Conservation (phyloP, 2,888 invertebrate species). For the Lycophotia porphyrea region DNA sequence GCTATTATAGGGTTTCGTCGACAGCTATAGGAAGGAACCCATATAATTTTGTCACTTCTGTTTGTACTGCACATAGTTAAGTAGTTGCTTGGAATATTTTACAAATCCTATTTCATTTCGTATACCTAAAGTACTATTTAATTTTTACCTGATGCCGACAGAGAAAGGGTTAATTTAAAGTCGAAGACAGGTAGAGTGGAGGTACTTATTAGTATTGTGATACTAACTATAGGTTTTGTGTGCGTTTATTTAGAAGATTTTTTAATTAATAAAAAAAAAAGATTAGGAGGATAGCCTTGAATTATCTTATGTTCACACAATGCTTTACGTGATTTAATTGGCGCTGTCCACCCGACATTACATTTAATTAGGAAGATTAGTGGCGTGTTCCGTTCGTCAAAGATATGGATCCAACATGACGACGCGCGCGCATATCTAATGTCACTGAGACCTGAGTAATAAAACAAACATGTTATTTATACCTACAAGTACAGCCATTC, state of each 20-base stretch:
- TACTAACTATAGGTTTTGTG: background rate
- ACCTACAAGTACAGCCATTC: constrained; percentile 19
- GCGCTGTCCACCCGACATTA: constrained; percentile 7
- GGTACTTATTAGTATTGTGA: background rate
- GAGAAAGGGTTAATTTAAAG: background rate
- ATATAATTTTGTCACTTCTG: constrained; percentile 51
- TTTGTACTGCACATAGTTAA: constrained; percentile 19
- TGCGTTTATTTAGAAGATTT: background rate
- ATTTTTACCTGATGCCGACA: background rate
- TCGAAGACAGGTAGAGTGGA: background rate
- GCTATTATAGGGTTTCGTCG: constrained; percentile 57
- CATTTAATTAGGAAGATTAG: constrained; percentile 41
- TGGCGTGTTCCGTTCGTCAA: constrained; percentile 20
- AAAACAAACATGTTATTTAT: constrained; percentile 29
- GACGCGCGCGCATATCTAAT: constrained; percentile 37
- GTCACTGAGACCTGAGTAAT: constrained; percentile 12
- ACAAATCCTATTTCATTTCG: constrained; percentile 4
- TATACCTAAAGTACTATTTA: constrained; percentile 10
- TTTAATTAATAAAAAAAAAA: background rate
- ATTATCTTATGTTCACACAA: constrained; percentile 17
- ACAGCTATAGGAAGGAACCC: constrained; percentile 47
- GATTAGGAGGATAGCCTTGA: background rate
- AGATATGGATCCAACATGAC: constrained; percentile 23
- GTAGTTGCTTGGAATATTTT: constrained; percentile 18
- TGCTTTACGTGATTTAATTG: constrained; percentile 23